Evolutionary conservation across 2,113 vertebrate genomes (phyloP).

Genomic region (Cephalopterus ornatus): DNA sequence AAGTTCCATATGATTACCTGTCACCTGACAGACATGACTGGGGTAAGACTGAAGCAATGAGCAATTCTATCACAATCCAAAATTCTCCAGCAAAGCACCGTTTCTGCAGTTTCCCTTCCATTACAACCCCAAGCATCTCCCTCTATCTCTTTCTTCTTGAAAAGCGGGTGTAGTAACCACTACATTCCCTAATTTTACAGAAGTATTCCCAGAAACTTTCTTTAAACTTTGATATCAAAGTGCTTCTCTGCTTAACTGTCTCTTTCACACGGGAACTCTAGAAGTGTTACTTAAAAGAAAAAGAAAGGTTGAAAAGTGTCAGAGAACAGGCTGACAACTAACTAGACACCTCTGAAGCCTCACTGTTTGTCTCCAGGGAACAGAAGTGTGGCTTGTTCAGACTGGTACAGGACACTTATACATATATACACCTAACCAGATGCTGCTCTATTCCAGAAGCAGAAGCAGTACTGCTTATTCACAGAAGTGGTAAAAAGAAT

Average conservation of each 20-base stretch:
- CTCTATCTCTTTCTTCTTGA: background rate
- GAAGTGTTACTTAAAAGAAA: background rate
- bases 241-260: background rate
- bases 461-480: background rate
- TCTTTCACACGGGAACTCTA: background rate
- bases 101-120: background rate
- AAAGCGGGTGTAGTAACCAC: accelerated
- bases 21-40: background rate
- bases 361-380: background rate
- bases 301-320: background rate
- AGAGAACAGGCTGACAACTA: background rate
- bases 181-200: background rate
- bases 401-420: background rate
- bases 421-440: background rate
- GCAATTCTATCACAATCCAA: background rate
- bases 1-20: background rate
- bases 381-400: background rate
- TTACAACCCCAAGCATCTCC: background rate
- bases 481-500: background rate
- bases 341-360: background rate
- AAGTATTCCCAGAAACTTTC: background rate
- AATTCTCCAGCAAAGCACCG: background rate
- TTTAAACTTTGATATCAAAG: background rate
- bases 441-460: background rate
- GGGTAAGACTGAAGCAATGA: background rate